Evolutionary conservation across 2,888 invertebrate species (phyloP).

Genomic region (Gastracanthus pulcherrimus): DNA sequence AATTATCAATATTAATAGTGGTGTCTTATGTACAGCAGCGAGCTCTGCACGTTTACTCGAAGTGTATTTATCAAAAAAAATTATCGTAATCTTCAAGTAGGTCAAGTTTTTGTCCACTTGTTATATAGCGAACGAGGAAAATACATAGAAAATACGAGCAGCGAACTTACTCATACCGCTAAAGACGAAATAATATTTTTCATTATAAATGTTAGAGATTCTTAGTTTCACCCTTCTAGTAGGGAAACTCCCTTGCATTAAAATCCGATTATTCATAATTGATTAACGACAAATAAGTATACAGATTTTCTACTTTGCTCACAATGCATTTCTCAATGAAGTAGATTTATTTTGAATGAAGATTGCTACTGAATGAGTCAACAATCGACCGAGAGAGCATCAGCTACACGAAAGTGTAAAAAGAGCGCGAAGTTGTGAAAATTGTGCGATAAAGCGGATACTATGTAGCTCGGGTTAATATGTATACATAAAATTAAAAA

Average conservation of each 20-base stretch:
- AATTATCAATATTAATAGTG: too few relatives aligned
- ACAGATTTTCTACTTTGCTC: too few relatives aligned
- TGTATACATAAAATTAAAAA: neutral
- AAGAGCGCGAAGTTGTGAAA: neutral
- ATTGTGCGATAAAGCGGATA: constrained; percentile 35
- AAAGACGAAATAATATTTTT: too few relatives aligned
- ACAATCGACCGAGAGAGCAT: neutral
- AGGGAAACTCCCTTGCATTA: too few relatives aligned
- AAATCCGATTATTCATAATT: too few relatives aligned
- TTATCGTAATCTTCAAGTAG: neutral
- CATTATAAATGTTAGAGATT: too few relatives aligned
- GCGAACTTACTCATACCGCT: too few relatives aligned
- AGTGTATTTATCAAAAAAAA: neutral
- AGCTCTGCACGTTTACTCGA: too few relatives aligned
- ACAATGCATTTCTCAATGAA: neutral
- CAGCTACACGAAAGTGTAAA: neutral
- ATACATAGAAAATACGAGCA: neutral
- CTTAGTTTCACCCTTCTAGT: too few relatives aligned
- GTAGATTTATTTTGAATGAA: neutral
- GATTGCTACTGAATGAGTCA: neutral
- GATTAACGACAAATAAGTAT: too few relatives aligned
- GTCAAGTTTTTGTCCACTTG: neutral
- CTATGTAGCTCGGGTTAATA: neutral
- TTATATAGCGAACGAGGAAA: neutral
- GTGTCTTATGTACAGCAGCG: neutral